Evolutionary conservation across 2,113 vertebrate species (phyloP).

Genomic region (Cyphomyrus plagiostoma): DNA sequence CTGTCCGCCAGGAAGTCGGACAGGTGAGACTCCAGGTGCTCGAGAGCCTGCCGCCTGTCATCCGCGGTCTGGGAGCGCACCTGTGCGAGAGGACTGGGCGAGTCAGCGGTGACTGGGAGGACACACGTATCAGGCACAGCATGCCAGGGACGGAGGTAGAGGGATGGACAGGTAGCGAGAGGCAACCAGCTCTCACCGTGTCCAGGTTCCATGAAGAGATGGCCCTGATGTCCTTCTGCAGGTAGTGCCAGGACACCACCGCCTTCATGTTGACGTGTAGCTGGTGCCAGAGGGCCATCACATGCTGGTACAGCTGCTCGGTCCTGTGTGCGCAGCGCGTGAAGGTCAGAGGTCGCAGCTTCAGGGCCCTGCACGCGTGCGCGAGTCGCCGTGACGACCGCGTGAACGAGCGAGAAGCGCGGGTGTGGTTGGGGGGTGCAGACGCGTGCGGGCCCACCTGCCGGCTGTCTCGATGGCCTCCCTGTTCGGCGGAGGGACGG

Average conservation of each 20-base stretch:
- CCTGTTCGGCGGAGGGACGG: conserved; percentile 82
- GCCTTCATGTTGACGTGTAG: conserved; percentile 94
- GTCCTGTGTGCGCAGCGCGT: conserved; percentile 57
- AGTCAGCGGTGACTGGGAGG: not conserved
- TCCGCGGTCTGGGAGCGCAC: conserved; percentile 66
- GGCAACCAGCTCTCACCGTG: conserved; percentile 57
- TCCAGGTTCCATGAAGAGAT: conserved; percentile 83
- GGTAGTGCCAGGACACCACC: conserved; percentile 91
- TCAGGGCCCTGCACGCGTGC: not conserved
- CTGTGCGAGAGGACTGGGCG: conserved; percentile 45
- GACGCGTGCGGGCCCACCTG: conserved; percentile 61
- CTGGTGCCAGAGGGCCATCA: conserved; percentile 96
- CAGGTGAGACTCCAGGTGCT: conserved; percentile 74
- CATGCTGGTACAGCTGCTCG: conserved; percentile 94
- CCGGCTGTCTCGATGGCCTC: conserved; percentile 80
- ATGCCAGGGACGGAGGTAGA: not conserved
- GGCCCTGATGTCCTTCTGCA: conserved; percentile 77
- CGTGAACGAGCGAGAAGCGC: not conserved
- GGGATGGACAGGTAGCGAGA: not conserved
- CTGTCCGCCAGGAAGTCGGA: conserved; percentile 87
- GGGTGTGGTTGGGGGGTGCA: not conserved
- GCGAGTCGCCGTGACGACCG: not conserved
- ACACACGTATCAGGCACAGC: not conserved
- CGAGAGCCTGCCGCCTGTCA: conserved; percentile 75
- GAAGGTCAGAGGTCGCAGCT: not conserved